Evolutionary conservation across 2,888 invertebrate species (phyloP), one percentile per base, ranked within the genome.

Genomic region (Polyommatus icarus): DNA sequence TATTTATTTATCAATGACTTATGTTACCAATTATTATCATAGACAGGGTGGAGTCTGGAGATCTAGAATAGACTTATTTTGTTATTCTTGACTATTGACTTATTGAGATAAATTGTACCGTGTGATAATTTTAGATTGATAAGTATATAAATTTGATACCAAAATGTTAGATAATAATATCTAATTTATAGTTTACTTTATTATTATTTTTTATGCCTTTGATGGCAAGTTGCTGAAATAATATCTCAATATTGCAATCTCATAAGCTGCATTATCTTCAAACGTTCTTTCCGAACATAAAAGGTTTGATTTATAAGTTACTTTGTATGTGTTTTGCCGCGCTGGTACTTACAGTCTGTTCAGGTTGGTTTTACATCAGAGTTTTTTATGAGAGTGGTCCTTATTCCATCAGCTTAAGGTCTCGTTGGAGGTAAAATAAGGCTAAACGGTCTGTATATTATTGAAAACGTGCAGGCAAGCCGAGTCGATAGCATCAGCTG

Each of bases 401-500:
- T 54, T 54, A 54, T 54, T 15, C 18, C 18, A 18, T 18, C 18
- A 18, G 54, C 54, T 18, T 18, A 54, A 54, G 54, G 54, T 54
- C 12, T 54, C 18, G 15, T 54, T 0, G 18, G 18, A 18, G 15
- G 54, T 54, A 54, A 54, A 54, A 54, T 54, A 54, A 54, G 54
- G 54, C 18, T 18, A 18, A 54, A 15, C 54, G 54, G 54, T 54
- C 54, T 54, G 54, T 54, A 54, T 46, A 50, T 50, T 75, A 75
- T 75, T 75, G 75, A 75, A 75, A 75, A 75, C 75, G 75, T 75
- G 75, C 79, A 80, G 79, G 80, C 79, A 79, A 79, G 79, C 79
- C 80, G 79, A 24, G 71, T 77, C 80, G 85, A 84, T 85, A 83
- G 83, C 80, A 84, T 84, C 83, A 77, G 79, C 15, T 79, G 82